phyloP scores from a whole-genome alignment of 2,888 invertebrate species.

The Anodontia alba region DNA sequence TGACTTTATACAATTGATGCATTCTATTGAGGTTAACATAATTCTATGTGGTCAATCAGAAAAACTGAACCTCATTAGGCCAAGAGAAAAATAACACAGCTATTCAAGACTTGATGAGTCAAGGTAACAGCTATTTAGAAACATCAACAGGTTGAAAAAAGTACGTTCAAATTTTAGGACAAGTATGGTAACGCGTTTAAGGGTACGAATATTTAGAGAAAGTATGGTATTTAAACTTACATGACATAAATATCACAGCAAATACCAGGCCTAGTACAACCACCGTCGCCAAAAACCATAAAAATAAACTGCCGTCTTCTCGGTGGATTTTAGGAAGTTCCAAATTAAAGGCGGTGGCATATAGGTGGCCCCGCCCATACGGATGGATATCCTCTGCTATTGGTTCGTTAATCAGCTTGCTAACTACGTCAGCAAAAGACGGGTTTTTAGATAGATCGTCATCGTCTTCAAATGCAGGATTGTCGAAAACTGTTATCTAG shows the following conservation, averaged over 20 bases:
- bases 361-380: conserved; percentile 48
- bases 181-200: no score
- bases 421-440: conserved; percentile 54
- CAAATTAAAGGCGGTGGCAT: conserved; percentile 29
- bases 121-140: no score
- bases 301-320: conserved; percentile 43
- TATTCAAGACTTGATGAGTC: no score
- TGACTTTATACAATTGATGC: no score
- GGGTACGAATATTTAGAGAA: no score
- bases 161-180: no score
- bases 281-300: conserved; percentile 43
- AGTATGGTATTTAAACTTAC: no score
- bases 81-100: no score
- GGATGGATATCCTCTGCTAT: conserved; percentile 59
- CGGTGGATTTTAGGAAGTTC: conserved; percentile 35
- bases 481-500: conserved; percentile 15
- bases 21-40: no score
- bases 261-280: conserved; percentile 39
- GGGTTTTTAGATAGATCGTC: conserved; percentile 23
- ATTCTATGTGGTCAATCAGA: no score
- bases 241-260: conserved; percentile 49
- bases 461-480: conserved; percentile 32
- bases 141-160: no score
- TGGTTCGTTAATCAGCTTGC: conserved; percentile 49
- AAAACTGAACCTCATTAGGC: no score